Conservation (phyloP, 2,888 invertebrate species). For the Flexamia atlantica region DNA sequence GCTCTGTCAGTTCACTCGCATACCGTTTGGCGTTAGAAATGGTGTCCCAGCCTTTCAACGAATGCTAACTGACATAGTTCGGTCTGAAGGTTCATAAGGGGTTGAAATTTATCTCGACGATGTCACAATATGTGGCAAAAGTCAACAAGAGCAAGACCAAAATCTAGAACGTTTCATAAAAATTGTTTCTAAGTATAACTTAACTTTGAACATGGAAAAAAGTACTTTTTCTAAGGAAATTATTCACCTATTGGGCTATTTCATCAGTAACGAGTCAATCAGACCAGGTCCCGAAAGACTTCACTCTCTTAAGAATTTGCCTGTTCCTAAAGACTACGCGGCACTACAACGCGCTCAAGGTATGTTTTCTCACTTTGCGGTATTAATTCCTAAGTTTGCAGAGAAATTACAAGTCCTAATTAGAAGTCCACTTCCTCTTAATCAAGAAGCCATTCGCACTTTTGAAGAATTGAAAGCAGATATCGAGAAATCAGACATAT, state of each 20-base stretch:
- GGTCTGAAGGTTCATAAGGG: conserved; percentile 59
- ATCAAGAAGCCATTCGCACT: background rate
- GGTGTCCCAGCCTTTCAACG: conserved; percentile 19
- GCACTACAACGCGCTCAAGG: background rate
- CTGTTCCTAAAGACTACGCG: background rate
- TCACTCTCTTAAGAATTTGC: background rate
- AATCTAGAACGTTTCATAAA: conserved; percentile 58
- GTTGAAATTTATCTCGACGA: conserved; percentile 62
- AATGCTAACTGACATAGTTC: conserved; percentile 15
- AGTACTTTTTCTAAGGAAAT: conserved; percentile 23
- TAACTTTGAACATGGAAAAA: conserved; percentile 61
- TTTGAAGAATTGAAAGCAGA: background rate
- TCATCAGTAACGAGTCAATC: conserved; percentile 14
- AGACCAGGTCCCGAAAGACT: conserved; percentile 32
- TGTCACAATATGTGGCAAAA: conserved; percentile 64
- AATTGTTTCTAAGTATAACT: conserved; percentile 49
- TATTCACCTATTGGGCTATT: conserved; percentile 4
- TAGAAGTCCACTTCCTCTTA: conserved; percentile 22
- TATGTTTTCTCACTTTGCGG: conserved; percentile 38
- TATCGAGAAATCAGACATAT: background rate
- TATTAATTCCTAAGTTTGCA: conserved; percentile 54
- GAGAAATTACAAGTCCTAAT: background rate
- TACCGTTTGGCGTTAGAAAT: conserved; percentile 50
- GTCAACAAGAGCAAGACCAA: conserved; percentile 63
- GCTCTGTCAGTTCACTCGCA: conserved; percentile 17